Percentiles rank a stretch among this genome's conserved stretches.
Conservation (phyloP, 2,113 vertebrate genomes). For the Pelmatolapia mariae region DNA sequence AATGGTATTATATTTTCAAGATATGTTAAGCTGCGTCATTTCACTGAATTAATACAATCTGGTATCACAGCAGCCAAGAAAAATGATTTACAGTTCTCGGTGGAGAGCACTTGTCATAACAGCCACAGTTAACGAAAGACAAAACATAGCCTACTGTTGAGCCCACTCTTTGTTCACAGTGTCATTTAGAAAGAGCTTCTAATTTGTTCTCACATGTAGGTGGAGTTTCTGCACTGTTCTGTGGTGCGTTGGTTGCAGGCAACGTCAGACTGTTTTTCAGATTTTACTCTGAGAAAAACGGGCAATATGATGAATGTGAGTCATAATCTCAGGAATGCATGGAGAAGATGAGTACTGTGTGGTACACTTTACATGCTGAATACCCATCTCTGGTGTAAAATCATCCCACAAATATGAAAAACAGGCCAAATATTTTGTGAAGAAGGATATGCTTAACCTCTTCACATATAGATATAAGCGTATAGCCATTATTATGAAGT, state of each 20-base stretch:
- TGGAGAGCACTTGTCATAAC: background rate
- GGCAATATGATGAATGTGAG: constrained; percentile 8
- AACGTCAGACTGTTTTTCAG: background rate
- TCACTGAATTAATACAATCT: constrained; percentile 1
- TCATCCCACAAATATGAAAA: background rate
- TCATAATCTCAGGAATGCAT: constrained; percentile 9
- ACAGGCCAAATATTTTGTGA: background rate
- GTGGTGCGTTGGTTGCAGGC: background rate
- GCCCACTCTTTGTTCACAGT: constrained; percentile 8
- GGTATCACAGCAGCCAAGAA: constrained; percentile 3
- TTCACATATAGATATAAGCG: background rate
- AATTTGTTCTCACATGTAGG: background rate
- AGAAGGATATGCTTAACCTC: background rate
- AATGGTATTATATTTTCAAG: background rate
- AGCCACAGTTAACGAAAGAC: background rate
- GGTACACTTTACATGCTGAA: background rate
- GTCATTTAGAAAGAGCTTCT: background rate
- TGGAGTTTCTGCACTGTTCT: constrained; percentile 6
- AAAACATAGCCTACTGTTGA: background rate
- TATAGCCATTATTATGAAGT: background rate
- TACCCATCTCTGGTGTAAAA: background rate
- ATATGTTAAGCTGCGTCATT: constrained; percentile 3
- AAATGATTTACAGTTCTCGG: constrained; percentile 19
- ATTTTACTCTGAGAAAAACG: background rate
- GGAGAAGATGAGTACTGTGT: background rate